Evolutionary conservation across 1,140 invertebrate genomes (phyloP).

Genomic region (Diorhabda carinulata): DNA sequence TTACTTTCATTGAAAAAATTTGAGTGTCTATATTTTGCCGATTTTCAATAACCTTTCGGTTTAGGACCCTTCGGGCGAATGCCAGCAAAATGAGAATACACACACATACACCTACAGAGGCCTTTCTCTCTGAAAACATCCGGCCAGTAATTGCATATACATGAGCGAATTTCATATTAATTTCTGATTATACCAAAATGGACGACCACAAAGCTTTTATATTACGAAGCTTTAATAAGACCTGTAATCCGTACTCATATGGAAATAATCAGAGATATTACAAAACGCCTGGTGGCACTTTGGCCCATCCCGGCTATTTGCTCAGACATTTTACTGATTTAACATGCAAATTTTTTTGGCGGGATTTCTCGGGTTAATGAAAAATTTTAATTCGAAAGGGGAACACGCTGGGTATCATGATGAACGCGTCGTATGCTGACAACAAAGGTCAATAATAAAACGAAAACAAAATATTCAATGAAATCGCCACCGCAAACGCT

Average conservation of each 20-base stretch:
- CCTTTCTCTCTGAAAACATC: slow-evolving; percentile 42
- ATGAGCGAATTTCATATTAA: slow-evolving; percentile 50
- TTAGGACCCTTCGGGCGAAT: background rate
- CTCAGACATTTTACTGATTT: slow-evolving; percentile 27
- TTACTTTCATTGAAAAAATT: too few relatives aligned
- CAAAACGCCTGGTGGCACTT: slow-evolving; percentile 27
- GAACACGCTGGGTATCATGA: background rate
- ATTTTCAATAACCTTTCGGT: background rate
- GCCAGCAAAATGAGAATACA: background rate
- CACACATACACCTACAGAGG: slow-evolving; percentile 13
- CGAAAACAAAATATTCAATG: slow-evolving; percentile 3
- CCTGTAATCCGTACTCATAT: slow-evolving; percentile 47
- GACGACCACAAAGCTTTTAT: slow-evolving; percentile 50
- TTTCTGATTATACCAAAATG: slow-evolving; percentile 48
- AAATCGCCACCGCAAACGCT: background rate
- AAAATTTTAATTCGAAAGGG: slow-evolving; percentile 26
- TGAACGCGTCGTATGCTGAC: slow-evolving; percentile 1
- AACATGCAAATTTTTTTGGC: slow-evolving; percentile 34
- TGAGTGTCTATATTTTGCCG: background rate
- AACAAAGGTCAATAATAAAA: slow-evolving; percentile 3
- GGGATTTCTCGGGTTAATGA: slow-evolving; percentile 23
- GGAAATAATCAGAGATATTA: slow-evolving; percentile 46
- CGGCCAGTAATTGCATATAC: slow-evolving; percentile 45
- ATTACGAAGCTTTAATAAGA: slow-evolving; percentile 48
- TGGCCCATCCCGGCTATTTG: slow-evolving; percentile 25